These are phyloP conservation scores for Fopius arisanus DNA, from an alignment of 1,140 invertebrate genomes.

Conservation along the genomic window DNA sequence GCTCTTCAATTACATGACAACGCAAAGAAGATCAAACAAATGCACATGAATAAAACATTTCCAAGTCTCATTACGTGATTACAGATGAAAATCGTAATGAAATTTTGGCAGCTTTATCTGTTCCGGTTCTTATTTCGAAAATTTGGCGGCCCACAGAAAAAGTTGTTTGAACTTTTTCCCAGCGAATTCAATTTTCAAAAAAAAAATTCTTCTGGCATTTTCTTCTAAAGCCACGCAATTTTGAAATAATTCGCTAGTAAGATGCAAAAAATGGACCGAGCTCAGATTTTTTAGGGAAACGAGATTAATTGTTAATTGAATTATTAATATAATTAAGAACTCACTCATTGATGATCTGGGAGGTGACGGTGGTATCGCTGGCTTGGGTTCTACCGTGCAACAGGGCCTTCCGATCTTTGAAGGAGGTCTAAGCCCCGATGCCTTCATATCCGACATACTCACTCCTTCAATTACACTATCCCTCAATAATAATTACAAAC, in stretches of 20 bases:
- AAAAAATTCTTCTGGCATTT: too few relatives aligned
- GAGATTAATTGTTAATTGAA: too few relatives aligned
- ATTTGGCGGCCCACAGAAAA: too few relatives aligned
- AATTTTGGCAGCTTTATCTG: too few relatives aligned
- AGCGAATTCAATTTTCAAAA: too few relatives aligned
- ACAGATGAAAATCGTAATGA: not conserved
- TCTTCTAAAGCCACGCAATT: not conserved
- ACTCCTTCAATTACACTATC: conserved; percentile 20
- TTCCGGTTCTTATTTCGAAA: too few relatives aligned
- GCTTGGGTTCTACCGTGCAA: conserved; percentile 67
- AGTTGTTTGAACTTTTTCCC: too few relatives aligned
- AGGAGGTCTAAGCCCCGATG: conserved; percentile 69
- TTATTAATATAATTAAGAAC: conserved; percentile 4
- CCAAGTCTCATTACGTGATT: not conserved
- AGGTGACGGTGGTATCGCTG: conserved; percentile 67
- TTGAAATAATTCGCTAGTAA: not conserved
- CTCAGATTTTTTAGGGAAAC: too few relatives aligned
- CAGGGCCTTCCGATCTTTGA: conserved; percentile 70
- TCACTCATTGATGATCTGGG: conserved; percentile 58
- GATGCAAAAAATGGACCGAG: too few relatives aligned
- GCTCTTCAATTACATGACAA: not conserved
- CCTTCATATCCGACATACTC: conserved; percentile 46
- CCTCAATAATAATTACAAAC: not conserved
- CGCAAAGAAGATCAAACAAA: not conserved
- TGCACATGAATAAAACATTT: not conserved